phyloP scores from a whole-genome alignment of 1,140 invertebrate species.

The Tetramorium simillimum region DNA sequence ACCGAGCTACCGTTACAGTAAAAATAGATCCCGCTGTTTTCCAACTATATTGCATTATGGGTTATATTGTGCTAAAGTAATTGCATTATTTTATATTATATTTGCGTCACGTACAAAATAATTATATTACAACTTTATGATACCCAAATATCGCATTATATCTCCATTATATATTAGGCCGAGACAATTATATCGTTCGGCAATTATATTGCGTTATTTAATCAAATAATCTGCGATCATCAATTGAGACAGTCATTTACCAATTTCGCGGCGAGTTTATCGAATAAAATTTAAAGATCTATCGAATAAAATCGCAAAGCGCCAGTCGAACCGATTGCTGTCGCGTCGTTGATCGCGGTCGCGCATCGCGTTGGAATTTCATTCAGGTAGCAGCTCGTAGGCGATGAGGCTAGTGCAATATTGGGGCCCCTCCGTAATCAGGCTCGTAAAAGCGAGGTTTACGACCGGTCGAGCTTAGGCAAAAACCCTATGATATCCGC shows the following conservation, averaged over 20 bases:
- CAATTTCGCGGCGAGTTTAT: neutral
- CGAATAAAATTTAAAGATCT: neutral
- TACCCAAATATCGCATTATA: constrained; percentile 20
- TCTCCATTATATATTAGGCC: neutral
- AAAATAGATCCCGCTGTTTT: neutral
- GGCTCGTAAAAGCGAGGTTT: constrained; percentile 64
- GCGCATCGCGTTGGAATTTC: neutral
- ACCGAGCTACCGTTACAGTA: neutral
- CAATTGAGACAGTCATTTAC: neutral
- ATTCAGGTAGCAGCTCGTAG: constrained; percentile 8
- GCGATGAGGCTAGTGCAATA: neutral
- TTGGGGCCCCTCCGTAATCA: constrained; percentile 45
- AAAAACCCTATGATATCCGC: constrained; percentile 62
- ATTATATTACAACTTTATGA: neutral
- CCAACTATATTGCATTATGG: neutral
- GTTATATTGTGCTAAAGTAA: neutral
- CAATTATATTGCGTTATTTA: neutral
- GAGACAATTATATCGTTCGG: neutral
- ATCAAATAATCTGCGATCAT: neutral
- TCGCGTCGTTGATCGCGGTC: neutral
- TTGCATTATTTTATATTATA: constrained; percentile 24
- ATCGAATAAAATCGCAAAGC: neutral
- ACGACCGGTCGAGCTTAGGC: constrained; percentile 52
- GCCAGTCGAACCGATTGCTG: neutral
- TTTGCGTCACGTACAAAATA: neutral